Evolutionary conservation across 2,888 invertebrate species (phyloP).

Genomic region (Orchesellides sinensis): DNA sequence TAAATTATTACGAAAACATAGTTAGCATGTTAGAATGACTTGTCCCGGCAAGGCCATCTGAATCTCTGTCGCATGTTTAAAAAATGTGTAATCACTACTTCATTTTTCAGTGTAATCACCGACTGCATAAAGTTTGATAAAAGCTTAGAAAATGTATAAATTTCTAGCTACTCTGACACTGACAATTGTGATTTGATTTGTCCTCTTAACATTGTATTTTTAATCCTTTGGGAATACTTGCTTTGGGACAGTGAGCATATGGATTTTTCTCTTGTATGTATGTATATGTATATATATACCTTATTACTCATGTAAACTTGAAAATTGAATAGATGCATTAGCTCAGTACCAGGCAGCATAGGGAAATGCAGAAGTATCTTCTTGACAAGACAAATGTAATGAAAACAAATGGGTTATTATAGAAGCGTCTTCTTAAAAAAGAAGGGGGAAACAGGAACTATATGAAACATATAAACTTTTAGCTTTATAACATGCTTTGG

Average conservation of each 20-base stretch:
- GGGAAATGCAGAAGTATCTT: conserved; percentile 23
- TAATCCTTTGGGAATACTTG: conserved; percentile 36
- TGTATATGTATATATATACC: neutral
- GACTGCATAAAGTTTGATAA: no score
- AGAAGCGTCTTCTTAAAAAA: conserved; percentile 11
- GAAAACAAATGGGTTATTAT: conserved; percentile 63
- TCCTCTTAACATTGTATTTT: conserved; percentile 37
- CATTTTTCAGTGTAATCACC: no score
- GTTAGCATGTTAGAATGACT: no score
- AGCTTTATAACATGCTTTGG: neutral
- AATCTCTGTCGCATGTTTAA: no score
- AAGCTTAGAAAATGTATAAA: neutral
- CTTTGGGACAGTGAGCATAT: neutral
- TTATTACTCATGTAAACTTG: conserved; percentile 2
- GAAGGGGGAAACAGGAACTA: neutral
- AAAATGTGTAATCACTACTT: no score
- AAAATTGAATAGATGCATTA: conserved; percentile 37
- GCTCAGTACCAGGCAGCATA: neutral
- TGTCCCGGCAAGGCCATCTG: no score
- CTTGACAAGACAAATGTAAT: conserved; percentile 57
- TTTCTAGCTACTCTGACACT: conserved; percentile 5
- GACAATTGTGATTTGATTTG: conserved; percentile 55
- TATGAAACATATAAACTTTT: neutral
- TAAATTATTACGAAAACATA: no score
- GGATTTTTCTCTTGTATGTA: neutral